Base-by-base conservation (phyloP, 2,797 vertebrate genomes). In the Acrossocheilus fasciatus region DNA sequence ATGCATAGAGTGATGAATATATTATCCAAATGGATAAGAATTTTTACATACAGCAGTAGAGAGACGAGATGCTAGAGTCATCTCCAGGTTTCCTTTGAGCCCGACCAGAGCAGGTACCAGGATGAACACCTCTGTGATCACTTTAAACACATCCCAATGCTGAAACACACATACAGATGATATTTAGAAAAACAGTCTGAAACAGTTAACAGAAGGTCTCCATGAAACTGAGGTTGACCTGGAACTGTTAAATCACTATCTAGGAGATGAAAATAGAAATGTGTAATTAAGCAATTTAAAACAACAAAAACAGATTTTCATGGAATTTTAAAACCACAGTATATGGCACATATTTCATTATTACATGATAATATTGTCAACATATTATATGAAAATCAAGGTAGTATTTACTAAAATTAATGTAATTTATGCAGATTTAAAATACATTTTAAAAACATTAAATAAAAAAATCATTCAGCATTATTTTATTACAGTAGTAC, bases 81-180 rank as follows among this genome's bases (percentile, higher is more conserved):
- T 99, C 93, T 99, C 98, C 90, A 99, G 95, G 92, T 99, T 99
- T 62, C 98, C 98, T 93, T 99, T 99, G 89, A 99, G 96, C 76
- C 98, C 98, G 64, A 99, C 97, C 87, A 99, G 93, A 43, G 98
- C 97, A 43, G 98, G 98, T 86, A 99, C 97, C 93, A 99, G 91
- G 84, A 98, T 99, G 87, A 99, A 96, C 43, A 99, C 92, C 91
- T 98, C 98, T 0, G 97, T 97, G 57, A 99, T 97, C 52, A 97
- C 97, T 90, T 94, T 94, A 90, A 99, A 99, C 87, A 98, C 98
- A 0, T 96, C 93, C 98, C 98, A 99, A 92, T 98, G 97, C 98
- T 99, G 94, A 18, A 92, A 90, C 76, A 90, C 59, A 89, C 4
- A 76, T 2, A 84, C 12, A 87, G 36, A 69, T 20, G 47, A 45